Base-by-base conservation (phyloP, 2,888 invertebrate genomes). In the Pimpla rufipes region DNA sequence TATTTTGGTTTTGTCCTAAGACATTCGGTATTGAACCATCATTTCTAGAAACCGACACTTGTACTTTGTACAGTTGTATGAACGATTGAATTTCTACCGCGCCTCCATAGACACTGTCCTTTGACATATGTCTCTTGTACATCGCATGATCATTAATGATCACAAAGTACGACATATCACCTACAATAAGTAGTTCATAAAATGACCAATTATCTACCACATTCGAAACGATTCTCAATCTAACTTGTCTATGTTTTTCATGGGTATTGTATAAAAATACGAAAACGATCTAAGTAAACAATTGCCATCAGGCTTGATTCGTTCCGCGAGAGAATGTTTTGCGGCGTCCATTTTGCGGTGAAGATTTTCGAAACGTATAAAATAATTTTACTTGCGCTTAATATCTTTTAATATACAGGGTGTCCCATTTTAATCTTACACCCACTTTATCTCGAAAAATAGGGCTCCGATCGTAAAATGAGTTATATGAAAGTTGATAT, bases 251-350 rank as follows among this genome's bases (percentile, higher is more conserved):
- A 40, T 62, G 40, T 40, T 62, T 62, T n/a, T 62, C 40, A 40
- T 62, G 40, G 13, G 16, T n/a, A n/a, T 37, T 37, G 37, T 37
- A 37, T 8, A 37, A 37, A 37, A 35, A n/a, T n/a, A 59, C 2
- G 59, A 23, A 35, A 59, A 59, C n/a, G 59, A 59, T 35, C 59
- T 18, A n/a, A 59, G 29, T 8, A 59, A 35, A 35, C 59, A 59
- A 35, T 59, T 59, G 2, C 59, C 59, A 59, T 59, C 59, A 35
- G 59, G 59, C 23, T 6, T 59, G 10, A 59, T 59, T 2, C 13
- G 13, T 59, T 59, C 35, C 29, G 18, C 35, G 6, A 59, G 23
- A 35, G 23, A 11, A 35, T 18, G 13, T 11, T 47, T 47, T 8
- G n/a, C 6, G 47, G 3, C 3, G 3, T 47, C 47, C 47, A 47